These are phyloP conservation scores for Melinopterus prodromus DNA, from an alignment of 2,888 invertebrate species.

Conservation along the genomic window DNA sequence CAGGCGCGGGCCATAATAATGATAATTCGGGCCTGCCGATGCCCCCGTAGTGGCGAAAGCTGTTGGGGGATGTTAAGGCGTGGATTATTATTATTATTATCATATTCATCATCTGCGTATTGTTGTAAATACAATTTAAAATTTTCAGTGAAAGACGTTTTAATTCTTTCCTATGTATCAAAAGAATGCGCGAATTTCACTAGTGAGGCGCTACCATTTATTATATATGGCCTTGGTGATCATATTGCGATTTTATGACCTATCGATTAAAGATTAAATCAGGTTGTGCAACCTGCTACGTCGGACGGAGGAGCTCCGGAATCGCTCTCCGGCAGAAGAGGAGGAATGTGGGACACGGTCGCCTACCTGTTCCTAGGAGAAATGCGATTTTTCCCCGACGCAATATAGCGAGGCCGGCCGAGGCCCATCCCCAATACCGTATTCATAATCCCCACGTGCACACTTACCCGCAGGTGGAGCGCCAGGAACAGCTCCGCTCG, in stretches of 20 bases:
- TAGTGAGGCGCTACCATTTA: not conserved
- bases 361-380: constrained; percentile 12
- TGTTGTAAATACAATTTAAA: no score
- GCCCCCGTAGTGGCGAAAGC: no score
- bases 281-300: not conserved
- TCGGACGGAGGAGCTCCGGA: no score
- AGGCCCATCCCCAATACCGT: constrained; percentile 32
- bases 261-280: not conserved
- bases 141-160: no score
- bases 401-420: constrained; percentile 4
- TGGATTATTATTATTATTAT: no score
- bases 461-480: constrained; percentile 39
- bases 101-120: no score
- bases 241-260: not conserved
- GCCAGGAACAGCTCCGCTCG: not conserved
- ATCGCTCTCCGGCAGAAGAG: not conserved
- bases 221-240: not conserved
- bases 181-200: no score
- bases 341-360: not conserved
- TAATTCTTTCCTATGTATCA: no score
- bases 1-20: no score
- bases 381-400: constrained; percentile 24
- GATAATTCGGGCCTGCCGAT: no score
- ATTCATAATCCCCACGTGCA: constrained; percentile 40
- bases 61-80: no score